Evolutionary conservation across 2,888 invertebrate species (phyloP).

Genomic region (Erpobdella octoculata): DNA sequence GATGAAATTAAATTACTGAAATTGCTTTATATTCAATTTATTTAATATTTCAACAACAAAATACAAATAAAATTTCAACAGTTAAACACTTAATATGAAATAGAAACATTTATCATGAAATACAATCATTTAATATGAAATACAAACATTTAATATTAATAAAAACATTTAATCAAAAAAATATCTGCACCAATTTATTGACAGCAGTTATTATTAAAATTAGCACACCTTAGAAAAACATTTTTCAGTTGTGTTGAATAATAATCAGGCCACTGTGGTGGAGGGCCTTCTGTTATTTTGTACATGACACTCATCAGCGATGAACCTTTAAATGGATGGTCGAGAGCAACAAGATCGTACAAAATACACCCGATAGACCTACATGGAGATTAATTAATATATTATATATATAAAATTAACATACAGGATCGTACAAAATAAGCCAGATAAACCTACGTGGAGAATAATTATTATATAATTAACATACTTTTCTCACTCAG

Average conservation of each 20-base stretch:
- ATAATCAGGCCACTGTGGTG: slow-evolving; percentile 46
- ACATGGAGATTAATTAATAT: no score
- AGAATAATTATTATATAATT: no score
- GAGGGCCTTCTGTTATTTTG: slow-evolving; percentile 50
- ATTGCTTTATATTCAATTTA: no score
- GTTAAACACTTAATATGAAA: background rate
- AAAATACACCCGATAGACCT: slow-evolving; percentile 53
- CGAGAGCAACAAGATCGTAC: slow-evolving; percentile 50
- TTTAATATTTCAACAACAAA: background rate
- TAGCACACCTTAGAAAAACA: slow-evolving; percentile 48
- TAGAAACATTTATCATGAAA: background rate
- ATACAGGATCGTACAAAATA: no score
- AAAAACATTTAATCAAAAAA: no score
- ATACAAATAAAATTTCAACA: background rate
- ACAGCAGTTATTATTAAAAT: no score
- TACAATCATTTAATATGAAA: background rate
- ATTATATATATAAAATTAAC: no score
- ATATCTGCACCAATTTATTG: background rate
- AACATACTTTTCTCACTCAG: no score
- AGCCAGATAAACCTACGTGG: background rate
- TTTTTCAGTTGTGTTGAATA: slow-evolving; percentile 47
- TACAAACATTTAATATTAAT: background rate
- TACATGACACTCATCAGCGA: slow-evolving; percentile 52
- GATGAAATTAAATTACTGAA: slow-evolving; percentile 26
- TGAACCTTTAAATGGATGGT: slow-evolving; percentile 51